These are phyloP conservation scores for Vipera ursinii DNA, from an alignment of 2,797 vertebrate genomes.

Conservation along the genomic window DNA sequence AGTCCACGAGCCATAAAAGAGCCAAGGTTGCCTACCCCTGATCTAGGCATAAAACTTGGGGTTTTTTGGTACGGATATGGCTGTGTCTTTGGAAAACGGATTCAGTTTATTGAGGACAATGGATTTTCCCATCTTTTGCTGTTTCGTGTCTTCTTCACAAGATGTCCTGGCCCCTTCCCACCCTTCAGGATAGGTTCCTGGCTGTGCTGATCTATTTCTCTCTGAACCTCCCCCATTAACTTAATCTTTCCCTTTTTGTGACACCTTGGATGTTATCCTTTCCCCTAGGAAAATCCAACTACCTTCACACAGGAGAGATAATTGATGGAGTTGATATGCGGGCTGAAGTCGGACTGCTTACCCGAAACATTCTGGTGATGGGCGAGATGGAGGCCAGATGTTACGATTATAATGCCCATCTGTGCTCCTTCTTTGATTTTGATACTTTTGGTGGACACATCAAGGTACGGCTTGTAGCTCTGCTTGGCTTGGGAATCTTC, in stretches of 20 bases:
- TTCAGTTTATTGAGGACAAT: not conserved
- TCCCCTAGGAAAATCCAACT: slow-evolving; percentile 83
- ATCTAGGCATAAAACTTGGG: not conserved
- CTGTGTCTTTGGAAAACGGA: not conserved
- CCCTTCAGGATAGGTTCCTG: not conserved
- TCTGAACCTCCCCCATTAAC: not conserved
- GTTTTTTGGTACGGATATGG: not conserved
- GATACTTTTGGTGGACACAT: slow-evolving; percentile 96
- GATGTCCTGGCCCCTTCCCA: not conserved
- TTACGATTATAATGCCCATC: slow-evolving; percentile 79
- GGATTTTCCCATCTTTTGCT: not conserved
- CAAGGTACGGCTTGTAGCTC: slow-evolving; percentile 76
- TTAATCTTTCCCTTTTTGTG: not conserved
- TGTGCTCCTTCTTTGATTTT: slow-evolving; percentile 90
- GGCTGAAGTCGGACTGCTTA: slow-evolving; percentile 91
- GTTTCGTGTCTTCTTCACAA: not conserved
- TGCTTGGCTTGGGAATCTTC: not conserved
- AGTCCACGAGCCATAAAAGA: no score
- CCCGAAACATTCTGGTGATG: slow-evolving; percentile 80
- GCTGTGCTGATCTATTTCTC: not conserved
- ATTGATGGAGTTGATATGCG: slow-evolving; percentile 92
- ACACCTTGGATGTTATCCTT: not conserved
- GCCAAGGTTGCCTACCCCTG: no score
- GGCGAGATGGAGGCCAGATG: slow-evolving; percentile 86
- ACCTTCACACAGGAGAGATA: slow-evolving; percentile 84